Percentiles rank a stretch among this genome's conserved stretches.
phyloP scores from a whole-genome alignment of 2,113 vertebrate species.

The Corythaeola cristata region DNA sequence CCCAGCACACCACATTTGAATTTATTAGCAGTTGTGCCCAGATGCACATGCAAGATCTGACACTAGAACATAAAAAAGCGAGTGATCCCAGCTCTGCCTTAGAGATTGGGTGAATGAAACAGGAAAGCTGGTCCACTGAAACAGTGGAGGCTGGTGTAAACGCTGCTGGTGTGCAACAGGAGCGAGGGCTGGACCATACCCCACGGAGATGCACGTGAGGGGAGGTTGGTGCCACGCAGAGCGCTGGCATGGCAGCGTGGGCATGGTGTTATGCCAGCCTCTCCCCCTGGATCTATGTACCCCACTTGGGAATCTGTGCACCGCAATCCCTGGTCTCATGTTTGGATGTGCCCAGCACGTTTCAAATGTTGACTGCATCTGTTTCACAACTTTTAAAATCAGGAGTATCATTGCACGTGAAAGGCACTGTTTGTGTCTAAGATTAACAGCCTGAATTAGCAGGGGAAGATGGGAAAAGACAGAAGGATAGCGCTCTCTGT shows the following conservation, averaged over 20 bases:
- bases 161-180: not conserved
- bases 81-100: not conserved
- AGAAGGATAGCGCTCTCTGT: not conserved
- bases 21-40: not conserved
- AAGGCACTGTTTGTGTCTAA: not conserved
- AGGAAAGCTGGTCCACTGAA: not conserved
- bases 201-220: accelerated
- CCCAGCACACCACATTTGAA: not conserved
- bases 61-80: not conserved
- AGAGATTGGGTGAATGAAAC: not conserved
- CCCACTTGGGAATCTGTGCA: accelerated
- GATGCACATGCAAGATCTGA: not conserved
- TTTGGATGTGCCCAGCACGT: accelerated
- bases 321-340: accelerated
- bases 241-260: not conserved
- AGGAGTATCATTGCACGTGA: accelerated
- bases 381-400: not conserved
- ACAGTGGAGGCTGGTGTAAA: not conserved
- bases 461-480: not conserved
- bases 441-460: not conserved
- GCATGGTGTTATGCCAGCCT: accelerated
- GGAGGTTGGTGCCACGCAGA: accelerated
- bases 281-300: not conserved
- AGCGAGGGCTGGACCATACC: accelerated
- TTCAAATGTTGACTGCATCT: not conserved